Evolutionary conservation across 2,888 invertebrate genomes (phyloP).

Genomic region (Cinara cedri): DNA sequence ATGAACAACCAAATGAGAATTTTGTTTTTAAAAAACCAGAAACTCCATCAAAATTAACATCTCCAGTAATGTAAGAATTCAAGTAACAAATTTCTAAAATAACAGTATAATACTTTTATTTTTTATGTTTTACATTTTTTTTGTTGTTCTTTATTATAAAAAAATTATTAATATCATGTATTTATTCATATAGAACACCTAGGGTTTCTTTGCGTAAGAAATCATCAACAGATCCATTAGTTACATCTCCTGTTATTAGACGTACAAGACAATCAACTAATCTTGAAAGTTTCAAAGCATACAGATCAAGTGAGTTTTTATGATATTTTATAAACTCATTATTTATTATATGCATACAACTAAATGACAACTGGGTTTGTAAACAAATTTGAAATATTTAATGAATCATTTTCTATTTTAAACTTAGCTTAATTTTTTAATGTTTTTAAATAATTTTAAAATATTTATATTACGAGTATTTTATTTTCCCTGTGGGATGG

Average conservation of each 20-base stretch:
- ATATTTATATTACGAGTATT: too few relatives aligned
- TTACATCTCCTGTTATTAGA: constrained; percentile 25
- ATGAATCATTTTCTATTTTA: too few relatives aligned
- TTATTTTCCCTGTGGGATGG: too few relatives aligned
- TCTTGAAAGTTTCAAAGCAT: constrained; percentile 55
- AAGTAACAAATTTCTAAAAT: background rate
- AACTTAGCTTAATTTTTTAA: too few relatives aligned
- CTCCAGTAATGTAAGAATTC: constrained; percentile 24
- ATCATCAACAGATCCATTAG: background rate
- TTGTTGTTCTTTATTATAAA: background rate
- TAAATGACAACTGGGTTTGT: too few relatives aligned
- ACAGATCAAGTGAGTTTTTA: constrained; percentile 45
- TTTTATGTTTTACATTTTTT: background rate
- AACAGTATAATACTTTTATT: background rate
- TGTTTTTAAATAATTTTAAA: too few relatives aligned
- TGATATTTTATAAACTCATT: too few relatives aligned
- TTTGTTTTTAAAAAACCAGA: constrained; percentile 57
- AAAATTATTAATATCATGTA: background rate
- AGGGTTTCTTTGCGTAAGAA: constrained; percentile 35
- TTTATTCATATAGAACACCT: constrained; percentile 20
- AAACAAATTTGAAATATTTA: too few relatives aligned
- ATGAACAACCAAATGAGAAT: constrained; percentile 23
- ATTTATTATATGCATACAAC: too few relatives aligned
- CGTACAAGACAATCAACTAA: constrained; percentile 49
- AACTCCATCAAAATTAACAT: constrained; percentile 36